Base-by-base conservation (phyloP, 2,797 vertebrate genomes). In the Cephalopachus bancanus region DNA sequence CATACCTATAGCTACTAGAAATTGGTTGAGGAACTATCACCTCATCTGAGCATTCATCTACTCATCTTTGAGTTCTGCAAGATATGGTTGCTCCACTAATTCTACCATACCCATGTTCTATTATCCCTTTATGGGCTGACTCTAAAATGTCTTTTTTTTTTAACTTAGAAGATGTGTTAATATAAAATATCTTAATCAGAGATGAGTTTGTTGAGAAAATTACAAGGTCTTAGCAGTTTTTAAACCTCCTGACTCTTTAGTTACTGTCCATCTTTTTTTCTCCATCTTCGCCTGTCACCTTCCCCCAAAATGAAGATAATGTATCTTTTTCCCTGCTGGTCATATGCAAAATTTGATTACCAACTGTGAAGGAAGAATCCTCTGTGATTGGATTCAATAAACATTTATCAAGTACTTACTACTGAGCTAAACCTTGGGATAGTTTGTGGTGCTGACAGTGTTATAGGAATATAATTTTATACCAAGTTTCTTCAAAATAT, bases 401-500 rank as follows among this genome's bases (percentile, higher is more conserved):
- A 33, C 24, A 69, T 78, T 74, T 37, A 75, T 49, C 12, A 16
- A 67, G 14, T 76, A 76, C 24, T 33, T 84, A n/a, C 65, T 69
- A 62, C 9, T 83, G 24, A 92, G 30, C 5, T 67, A 71, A 55
- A 57, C 44, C n/a, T 1, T 6, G 59, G 14, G 26, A 79, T 1
- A 59, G 15, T 85, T 75, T 85, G 20, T 44, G 19, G 83, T 69
- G 37, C n/a, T n/a, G 30, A 59, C 53, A 85, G 59, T 79, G 26
- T 64, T 81, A 14, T 3, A 81, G 28, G n/a, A 94, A 81, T 26
- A 33, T 30, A 85, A 74, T 75, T 79, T 55, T 26, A 37, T 11
- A 57, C 81, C 24, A 24, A 80, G n/a, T 92, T 64, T 55, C 75
- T 53, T 85, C 74, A 83, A 65, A 93, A 74, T 64, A 64, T 75